phyloP scores from a whole-genome alignment of 2,797 vertebrate species.

The Lagocephalus sceleratus region DNA sequence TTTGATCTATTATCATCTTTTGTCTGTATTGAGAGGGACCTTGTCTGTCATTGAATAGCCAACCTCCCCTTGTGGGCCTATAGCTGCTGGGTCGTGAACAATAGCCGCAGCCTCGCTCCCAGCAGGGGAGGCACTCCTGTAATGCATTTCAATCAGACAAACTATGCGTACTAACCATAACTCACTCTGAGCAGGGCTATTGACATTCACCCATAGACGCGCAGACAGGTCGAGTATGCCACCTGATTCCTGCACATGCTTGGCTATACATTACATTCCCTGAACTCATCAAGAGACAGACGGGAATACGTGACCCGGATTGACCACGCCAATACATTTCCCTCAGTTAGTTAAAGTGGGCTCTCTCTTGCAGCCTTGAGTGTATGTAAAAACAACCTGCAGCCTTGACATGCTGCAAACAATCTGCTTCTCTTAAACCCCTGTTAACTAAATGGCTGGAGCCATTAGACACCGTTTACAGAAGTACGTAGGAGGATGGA shows the following conservation, averaged over 20 bases:
- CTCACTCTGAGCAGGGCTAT: slow-evolving; percentile 56
- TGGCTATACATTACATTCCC: slow-evolving; percentile 56
- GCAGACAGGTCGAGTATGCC: slow-evolving; percentile 41
- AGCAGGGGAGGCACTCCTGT: slow-evolving; percentile 60
- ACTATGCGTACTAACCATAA: slow-evolving; percentile 60
- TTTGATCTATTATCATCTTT: slow-evolving; percentile 58
- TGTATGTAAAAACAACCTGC: slow-evolving; percentile 54
- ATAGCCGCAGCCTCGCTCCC: slow-evolving; percentile 59
- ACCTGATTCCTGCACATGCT: slow-evolving; percentile 58
- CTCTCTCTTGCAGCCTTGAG: slow-evolving; percentile 54
- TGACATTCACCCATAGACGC: slow-evolving; percentile 52
- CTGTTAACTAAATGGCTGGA: slow-evolving; percentile 63
- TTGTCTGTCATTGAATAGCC: slow-evolving; percentile 43
- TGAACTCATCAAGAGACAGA: slow-evolving; percentile 49
- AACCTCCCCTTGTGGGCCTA: slow-evolving; percentile 40
- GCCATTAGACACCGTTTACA: slow-evolving; percentile 56
- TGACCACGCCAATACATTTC: slow-evolving; percentile 66
- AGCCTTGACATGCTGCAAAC: slow-evolving; percentile 44
- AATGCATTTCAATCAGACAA: slow-evolving; percentile 71
- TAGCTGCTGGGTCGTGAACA: slow-evolving; percentile 63
- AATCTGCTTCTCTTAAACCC: slow-evolving; percentile 45
- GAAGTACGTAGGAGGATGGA: slow-evolving; percentile 49
- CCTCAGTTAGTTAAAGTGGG: slow-evolving; percentile 65
- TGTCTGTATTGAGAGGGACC: slow-evolving; percentile 53
- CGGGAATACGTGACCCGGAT: slow-evolving; percentile 25